Percentiles rank a stretch among this genome's conserved stretches.
phyloP scores from a whole-genome alignment of 2,888 invertebrate species.

The Eilema sororculum region DNA sequence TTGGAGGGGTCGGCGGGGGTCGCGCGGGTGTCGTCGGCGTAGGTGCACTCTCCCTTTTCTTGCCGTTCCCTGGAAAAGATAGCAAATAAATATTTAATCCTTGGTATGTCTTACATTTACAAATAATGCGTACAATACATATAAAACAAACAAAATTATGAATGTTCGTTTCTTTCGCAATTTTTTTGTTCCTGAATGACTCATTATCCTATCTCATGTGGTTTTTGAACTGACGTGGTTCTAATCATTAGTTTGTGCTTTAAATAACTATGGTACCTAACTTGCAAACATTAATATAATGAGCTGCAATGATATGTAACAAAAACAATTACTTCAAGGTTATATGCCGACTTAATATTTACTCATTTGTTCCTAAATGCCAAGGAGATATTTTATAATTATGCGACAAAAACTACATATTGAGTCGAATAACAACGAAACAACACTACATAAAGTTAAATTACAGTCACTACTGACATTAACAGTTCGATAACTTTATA shows the following conservation, averaged over 20 bases:
- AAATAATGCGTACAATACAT: too few species aligned
- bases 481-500: neutral
- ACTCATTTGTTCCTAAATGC: neutral
- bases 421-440: neutral
- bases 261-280: neutral
- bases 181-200: neutral
- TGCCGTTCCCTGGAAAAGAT: constrained; percentile 82
- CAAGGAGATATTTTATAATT: neutral
- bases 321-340: constrained; percentile 7
- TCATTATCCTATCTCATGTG: neutral
- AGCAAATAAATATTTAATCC: constrained; percentile 34
- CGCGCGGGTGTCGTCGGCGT: constrained; percentile 73
- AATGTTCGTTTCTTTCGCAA: neutral
- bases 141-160: neutral
- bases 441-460: neutral
- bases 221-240: constrained; percentile 6
- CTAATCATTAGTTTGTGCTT: neutral
- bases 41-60: constrained; percentile 82
- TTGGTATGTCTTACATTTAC: constrained; percentile 6
- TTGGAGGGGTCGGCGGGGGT: constrained; percentile 70
- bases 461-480: neutral
- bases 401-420: neutral
- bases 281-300: constrained; percentile 4
- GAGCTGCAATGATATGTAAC: neutral
- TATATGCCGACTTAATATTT: neutral